Percentiles rank a stretch among this genome's conserved stretches.
Conservation (phyloP, 92 coral and sea anemone species). For the Anthopleura xanthogrammica region DNA sequence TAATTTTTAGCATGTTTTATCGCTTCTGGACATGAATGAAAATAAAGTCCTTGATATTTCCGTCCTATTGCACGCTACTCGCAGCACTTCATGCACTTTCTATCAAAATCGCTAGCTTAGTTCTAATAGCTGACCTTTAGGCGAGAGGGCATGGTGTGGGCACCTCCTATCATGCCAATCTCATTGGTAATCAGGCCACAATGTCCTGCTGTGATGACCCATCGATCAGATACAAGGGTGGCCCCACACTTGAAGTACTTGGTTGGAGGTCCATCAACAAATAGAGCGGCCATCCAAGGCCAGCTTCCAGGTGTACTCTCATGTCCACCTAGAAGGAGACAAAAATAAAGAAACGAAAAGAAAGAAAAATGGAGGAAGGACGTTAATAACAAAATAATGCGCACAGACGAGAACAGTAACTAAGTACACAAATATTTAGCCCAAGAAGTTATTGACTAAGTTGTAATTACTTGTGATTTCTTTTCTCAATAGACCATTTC, state of each 20-base stretch:
- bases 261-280: conserved; percentile 56
- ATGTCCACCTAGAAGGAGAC: conserved; percentile 53
- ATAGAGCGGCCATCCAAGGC: conserved; percentile 98
- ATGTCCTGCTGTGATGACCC: conserved; percentile 94
- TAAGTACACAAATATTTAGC: no score
- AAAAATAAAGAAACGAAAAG: neutral
- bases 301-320: conserved; percentile 83
- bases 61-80: no score
- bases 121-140: conserved; percentile 39
- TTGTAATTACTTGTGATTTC: no score
- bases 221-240: conserved; percentile 77
- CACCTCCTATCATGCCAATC: conserved; percentile 45
- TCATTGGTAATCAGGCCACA: conserved; percentile 66
- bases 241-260: conserved; percentile 96
- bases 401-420: no score
- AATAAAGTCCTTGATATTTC: no score
- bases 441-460: no score
- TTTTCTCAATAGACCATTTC: no score
- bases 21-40: no score
- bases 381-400: no score
- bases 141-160: conserved; percentile 58
- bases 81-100: no score
- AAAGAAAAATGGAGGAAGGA: neutral
- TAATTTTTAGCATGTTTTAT: no score
- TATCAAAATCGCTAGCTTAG: neutral